phyloP scores from a whole-genome alignment of 2,113 vertebrate species.

The Pteruthius melanotis region DNA sequence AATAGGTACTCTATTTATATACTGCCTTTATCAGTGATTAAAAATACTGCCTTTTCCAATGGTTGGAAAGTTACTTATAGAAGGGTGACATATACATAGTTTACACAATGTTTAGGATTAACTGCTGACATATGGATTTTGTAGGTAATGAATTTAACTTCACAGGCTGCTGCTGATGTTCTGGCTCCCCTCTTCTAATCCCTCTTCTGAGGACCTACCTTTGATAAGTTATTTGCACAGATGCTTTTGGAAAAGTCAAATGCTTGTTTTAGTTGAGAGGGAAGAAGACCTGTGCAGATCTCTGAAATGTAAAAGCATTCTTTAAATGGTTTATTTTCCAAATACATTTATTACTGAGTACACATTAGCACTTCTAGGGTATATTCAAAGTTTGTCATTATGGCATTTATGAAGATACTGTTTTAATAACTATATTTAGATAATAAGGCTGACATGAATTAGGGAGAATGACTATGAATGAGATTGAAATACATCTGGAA shows the following conservation, averaged over 20 bases:
- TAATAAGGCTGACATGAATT: neutral
- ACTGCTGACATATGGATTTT: neutral
- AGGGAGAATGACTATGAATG: neutral
- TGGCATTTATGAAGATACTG: neutral
- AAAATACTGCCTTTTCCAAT: neutral
- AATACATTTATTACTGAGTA: neutral
- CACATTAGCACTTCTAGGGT: neutral
- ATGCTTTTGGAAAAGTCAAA: neutral
- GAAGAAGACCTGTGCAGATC: neutral
- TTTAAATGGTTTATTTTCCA: neutral
- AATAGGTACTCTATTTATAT: neutral
- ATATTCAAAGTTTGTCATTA: neutral
- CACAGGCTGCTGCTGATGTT: neutral
- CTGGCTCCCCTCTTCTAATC: neutral
- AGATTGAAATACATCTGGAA: neutral
- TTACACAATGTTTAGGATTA: neutral
- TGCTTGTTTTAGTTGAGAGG: neutral
- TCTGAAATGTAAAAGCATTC: neutral
- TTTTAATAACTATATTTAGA: neutral
- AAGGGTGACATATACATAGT: neutral
- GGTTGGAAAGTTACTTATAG: neutral
- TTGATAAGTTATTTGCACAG: neutral
- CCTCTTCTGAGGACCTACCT: neutral
- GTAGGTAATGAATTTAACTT: neutral
- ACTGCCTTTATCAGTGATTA: neutral